A percentile compares a stretch with the other conserved stretches of the same genome.
Conservation (phyloP, 1,140 invertebrate species). For the Atta cephalotes region DNA sequence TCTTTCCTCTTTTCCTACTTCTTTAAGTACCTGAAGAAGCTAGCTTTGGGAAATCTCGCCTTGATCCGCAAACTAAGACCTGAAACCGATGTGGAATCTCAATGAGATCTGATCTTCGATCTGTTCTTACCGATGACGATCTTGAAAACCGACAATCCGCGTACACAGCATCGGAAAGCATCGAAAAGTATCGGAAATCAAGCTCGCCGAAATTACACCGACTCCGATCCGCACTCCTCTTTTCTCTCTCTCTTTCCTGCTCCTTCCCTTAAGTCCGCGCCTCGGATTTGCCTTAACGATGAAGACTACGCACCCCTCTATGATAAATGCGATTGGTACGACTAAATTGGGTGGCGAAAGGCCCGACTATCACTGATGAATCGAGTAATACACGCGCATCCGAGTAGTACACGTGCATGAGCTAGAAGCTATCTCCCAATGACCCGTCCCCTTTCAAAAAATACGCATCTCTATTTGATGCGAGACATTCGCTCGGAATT, state of each 20-base stretch:
- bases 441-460: slow-evolving; percentile 78
- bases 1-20: background rate
- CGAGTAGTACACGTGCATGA: slow-evolving; percentile 36
- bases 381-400: slow-evolving; percentile 53
- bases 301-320: slow-evolving; percentile 73
- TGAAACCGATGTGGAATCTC: slow-evolving; percentile 8
- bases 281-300: slow-evolving; percentile 58
- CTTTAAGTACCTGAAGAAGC: slow-evolving; percentile 85
- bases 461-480: slow-evolving; percentile 82
- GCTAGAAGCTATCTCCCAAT: slow-evolving; percentile 69
- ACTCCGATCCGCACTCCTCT: slow-evolving; percentile 2
- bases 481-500: slow-evolving; percentile 76
- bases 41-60: slow-evolving; percentile 82
- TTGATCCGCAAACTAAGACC: background rate
- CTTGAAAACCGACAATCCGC: background rate
- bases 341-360: slow-evolving; percentile 83
- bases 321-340: slow-evolving; percentile 86
- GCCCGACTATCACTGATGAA: slow-evolving; percentile 79
- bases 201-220: slow-evolving; percentile 43
- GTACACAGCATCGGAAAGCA: too few relatives aligned
- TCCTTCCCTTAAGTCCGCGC: slow-evolving; percentile 54
- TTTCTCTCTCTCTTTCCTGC: slow-evolving; percentile 54
- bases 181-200: background rate
- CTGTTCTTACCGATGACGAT: background rate
- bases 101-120: background rate